A percentile compares a stretch with the other conserved stretches of the same genome.
Evolutionary conservation across 2,797 vertebrate genomes (phyloP).

Genomic region (Thaleichthys pacificus): DNA sequence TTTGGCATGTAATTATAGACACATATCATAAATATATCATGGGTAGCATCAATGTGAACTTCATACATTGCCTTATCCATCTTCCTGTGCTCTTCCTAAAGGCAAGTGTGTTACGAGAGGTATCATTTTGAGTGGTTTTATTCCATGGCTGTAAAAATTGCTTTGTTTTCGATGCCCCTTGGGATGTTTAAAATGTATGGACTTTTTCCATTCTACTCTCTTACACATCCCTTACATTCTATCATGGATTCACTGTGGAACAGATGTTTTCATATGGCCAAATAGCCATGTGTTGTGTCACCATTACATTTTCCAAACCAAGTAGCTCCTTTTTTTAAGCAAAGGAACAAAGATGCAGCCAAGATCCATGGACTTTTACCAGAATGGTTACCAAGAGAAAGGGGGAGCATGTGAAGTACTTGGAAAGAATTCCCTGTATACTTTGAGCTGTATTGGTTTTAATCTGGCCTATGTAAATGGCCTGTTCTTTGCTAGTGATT

Average conservation of each 20-base stretch:
- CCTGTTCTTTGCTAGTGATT: conserved; percentile 22
- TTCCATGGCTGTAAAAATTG: conserved; percentile 49
- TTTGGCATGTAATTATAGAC: too few species aligned
- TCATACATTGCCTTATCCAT: conserved; percentile 24
- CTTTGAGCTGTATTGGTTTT: conserved; percentile 25
- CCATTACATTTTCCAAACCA: background rate
- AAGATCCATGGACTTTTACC: conserved; percentile 3
- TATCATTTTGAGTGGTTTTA: conserved; percentile 63
- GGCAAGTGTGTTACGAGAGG: conserved; percentile 56
- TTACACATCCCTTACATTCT: background rate
- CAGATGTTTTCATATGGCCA: background rate
- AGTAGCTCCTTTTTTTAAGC: background rate
- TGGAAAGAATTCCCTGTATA: conserved; percentile 24
- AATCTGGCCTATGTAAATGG: conserved; percentile 34
- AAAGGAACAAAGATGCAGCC: background rate
- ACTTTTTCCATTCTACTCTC: too few species aligned
- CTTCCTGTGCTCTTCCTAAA: conserved; percentile 39
- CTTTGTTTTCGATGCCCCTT: conserved; percentile 12
- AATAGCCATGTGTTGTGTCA: background rate
- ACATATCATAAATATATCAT: conserved; percentile 19
- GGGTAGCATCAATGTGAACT: conserved; percentile 16
- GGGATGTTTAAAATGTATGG: background rate
- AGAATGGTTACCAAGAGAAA: conserved; percentile 19
- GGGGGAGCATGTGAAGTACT: conserved; percentile 10
- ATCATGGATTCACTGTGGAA: background rate